phyloP scores from a whole-genome alignment of 2,113 vertebrate genomes.

The Macrotis lagotis region DNA sequence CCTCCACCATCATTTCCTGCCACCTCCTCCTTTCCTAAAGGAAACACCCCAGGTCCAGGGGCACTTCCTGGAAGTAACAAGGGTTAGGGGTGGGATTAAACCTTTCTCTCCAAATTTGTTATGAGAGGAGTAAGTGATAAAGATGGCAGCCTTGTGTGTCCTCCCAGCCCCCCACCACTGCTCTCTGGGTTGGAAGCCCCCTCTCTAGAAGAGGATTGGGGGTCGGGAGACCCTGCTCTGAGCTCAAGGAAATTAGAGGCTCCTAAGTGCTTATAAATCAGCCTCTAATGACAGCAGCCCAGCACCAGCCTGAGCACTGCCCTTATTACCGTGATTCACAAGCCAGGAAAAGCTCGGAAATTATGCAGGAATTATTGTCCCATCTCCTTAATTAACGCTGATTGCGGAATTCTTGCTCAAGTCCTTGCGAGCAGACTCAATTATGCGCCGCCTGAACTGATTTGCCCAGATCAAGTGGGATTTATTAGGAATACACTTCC shows the following conservation, averaged over 20 bases:
- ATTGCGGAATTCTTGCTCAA: constrained; percentile 82
- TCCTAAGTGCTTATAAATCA: constrained; percentile 82
- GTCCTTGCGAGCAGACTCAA: constrained; percentile 81
- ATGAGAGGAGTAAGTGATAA: too few species aligned
- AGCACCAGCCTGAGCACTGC: constrained; percentile 74
- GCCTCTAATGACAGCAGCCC: constrained; percentile 76
- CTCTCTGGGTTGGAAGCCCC: neutral
- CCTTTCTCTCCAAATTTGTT: neutral
- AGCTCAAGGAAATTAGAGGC: constrained; percentile 81
- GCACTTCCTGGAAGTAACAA: neutral
- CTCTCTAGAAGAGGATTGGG: constrained; percentile 30
- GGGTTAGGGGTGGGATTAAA: neutral
- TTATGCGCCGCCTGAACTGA: constrained; percentile 78
- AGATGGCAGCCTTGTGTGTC: fast-evolving
- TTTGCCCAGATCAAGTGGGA: constrained; percentile 81
- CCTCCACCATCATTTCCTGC: neutral
- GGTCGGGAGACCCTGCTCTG: constrained; percentile 73
- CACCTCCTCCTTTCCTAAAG: neutral
- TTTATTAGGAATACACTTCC: constrained; percentile 81
- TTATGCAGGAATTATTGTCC: constrained; percentile 81
- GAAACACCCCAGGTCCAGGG: neutral
- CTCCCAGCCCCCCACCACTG: neutral
- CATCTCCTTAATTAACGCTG: constrained; percentile 82
- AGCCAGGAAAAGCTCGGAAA: constrained; percentile 80
- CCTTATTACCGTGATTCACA: constrained; percentile 80